These are phyloP conservation scores for Meloe dianella DNA, from an alignment of 2,888 invertebrate genomes.

Conservation along the genomic window DNA sequence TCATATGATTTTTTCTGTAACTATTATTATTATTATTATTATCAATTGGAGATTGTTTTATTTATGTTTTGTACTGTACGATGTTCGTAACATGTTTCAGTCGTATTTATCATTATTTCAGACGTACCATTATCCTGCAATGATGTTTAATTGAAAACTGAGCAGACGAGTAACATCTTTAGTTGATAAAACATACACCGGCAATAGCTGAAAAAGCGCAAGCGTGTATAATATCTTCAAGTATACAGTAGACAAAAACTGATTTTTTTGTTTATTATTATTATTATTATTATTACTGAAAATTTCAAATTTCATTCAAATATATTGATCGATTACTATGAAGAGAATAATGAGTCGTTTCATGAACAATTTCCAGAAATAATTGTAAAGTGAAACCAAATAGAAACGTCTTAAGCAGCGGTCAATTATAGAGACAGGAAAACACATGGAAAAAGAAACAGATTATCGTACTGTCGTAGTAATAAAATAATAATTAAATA, in stretches of 20 bases:
- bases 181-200: constrained; percentile 22
- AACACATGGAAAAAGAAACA: constrained; percentile 1
- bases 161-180: constrained; percentile 25
- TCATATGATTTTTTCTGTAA: background rate
- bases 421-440: background rate
- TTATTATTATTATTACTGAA: constrained; percentile 16
- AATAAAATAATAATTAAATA: background rate
- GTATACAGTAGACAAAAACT: constrained; percentile 4
- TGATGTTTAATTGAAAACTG: constrained; percentile 27
- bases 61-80: background rate
- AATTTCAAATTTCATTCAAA: background rate
- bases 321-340: background rate
- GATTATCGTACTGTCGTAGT: background rate
- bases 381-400: no score
- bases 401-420: background rate
- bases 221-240: constrained; percentile 17
- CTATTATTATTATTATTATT: background rate
- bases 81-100: constrained; percentile 3
- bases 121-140: constrained; percentile 14
- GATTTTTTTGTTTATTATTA: no score
- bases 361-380: no score
- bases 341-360: background rate
- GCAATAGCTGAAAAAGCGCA: constrained; percentile 29
- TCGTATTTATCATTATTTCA: constrained; percentile 16
- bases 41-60: background rate